phyloP scores from a whole-genome alignment of 2,113 vertebrate species.

The Daboia siamensis region DNA sequence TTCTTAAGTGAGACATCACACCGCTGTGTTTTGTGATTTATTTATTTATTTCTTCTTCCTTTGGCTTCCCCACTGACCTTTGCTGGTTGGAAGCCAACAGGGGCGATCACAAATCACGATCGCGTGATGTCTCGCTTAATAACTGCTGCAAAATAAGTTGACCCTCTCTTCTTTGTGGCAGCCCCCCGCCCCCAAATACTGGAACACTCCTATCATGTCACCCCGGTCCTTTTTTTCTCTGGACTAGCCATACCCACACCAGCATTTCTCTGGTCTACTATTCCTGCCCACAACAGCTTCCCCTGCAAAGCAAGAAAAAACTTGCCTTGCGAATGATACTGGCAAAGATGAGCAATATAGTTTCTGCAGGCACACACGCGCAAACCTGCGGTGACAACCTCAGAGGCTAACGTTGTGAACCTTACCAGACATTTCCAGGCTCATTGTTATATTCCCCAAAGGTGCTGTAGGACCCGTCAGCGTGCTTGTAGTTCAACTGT shows the following conservation, averaged over 20 bases:
- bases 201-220: not conserved
- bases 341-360: not conserved
- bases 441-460: slow-evolving; percentile 69
- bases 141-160: too few relatives aligned
- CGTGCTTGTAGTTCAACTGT: slow-evolving; percentile 82
- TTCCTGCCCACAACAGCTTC: not conserved
- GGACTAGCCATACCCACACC: not conserved
- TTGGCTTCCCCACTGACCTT: too few relatives aligned
- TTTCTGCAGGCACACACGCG: not conserved
- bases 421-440: slow-evolving; percentile 85
- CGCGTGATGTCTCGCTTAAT: too few relatives aligned
- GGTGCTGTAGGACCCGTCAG: slow-evolving; percentile 81
- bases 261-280: not conserved
- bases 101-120: too few relatives aligned
- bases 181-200: too few relatives aligned
- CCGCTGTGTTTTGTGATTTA: too few relatives aligned
- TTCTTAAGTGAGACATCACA: too few relatives aligned
- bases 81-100: too few relatives aligned
- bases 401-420: not conserved
- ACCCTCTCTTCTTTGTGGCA: too few relatives aligned
- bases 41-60: too few relatives aligned
- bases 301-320: not conserved
- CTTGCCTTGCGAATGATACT: not conserved
- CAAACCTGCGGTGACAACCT: not conserved
- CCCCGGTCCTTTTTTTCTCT: not conserved